Evolutionary conservation across 2,113 vertebrate species (phyloP).

Genomic region (Eurypyga helias): DNA sequence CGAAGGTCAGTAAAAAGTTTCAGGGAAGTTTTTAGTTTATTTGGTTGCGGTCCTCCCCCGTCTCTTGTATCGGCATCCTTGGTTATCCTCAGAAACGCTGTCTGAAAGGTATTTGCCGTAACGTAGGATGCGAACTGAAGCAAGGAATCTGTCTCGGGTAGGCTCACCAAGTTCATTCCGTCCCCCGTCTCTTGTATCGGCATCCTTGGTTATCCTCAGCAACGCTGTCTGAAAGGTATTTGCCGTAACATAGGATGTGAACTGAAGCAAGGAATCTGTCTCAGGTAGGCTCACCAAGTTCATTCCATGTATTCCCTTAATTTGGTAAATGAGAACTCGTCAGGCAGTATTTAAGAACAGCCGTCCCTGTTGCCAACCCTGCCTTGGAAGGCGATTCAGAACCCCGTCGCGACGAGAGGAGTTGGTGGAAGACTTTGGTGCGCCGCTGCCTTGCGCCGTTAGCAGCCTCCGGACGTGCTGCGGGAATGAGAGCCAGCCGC

Average conservation of each 20-base stretch:
- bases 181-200: neutral
- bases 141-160: neutral
- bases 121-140: neutral
- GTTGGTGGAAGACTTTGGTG: neutral
- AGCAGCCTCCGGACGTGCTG: no score
- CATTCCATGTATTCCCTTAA: neutral
- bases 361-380: neutral
- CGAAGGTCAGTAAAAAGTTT: neutral
- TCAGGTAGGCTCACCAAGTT: neutral
- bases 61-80: neutral
- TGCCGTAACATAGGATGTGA: neutral
- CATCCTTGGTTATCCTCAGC: neutral
- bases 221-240: neutral
- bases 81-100: neutral
- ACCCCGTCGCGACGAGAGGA: neutral
- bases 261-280: neutral
- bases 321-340: neutral
- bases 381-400: neutral
- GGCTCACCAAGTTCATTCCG: neutral
- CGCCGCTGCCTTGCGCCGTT: neutral
- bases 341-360: neutral
- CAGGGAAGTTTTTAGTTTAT: neutral
- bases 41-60: neutral
- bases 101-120: neutral
- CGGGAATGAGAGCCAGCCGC: neutral